Conservation (phyloP, 1,140 invertebrate species). For the Theocolax elegans region DNA sequence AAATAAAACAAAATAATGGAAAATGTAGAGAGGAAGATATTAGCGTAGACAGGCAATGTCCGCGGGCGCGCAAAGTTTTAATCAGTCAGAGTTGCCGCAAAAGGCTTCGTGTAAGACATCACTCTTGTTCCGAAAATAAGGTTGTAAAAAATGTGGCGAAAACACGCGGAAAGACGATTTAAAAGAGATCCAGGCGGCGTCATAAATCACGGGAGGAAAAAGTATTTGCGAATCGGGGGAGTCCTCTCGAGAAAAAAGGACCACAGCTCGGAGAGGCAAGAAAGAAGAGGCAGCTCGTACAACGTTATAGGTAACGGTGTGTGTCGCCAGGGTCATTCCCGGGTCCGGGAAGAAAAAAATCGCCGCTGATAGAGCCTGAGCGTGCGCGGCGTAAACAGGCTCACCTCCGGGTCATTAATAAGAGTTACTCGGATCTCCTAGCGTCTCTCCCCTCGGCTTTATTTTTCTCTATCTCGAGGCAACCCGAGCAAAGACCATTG, state of each 20-base stretch:
- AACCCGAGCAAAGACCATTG: not conserved
- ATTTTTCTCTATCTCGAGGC: slow-evolving; percentile 20
- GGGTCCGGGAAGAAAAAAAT: slow-evolving; percentile 10
- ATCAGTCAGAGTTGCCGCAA: too few relatives aligned
- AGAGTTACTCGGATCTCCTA: slow-evolving; percentile 42
- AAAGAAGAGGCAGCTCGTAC: not conserved
- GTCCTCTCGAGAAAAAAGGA: too few relatives aligned
- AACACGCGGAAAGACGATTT: slow-evolving; percentile 3
- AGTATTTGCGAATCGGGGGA: slow-evolving; percentile 9
- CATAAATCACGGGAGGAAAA: slow-evolving; percentile 30
- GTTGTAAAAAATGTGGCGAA: not conserved
- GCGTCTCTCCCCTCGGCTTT: slow-evolving; percentile 14
- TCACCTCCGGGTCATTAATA: slow-evolving; percentile 47
- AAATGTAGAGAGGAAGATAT: too few relatives aligned
- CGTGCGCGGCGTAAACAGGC: slow-evolving; percentile 34
- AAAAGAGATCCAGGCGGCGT: slow-evolving; percentile 26
- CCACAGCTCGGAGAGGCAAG: not conserved
- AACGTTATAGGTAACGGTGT: not conserved
- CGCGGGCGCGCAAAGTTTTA: too few relatives aligned
- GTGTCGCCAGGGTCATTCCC: not conserved
- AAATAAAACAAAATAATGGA: too few relatives aligned
- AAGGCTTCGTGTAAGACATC: too few relatives aligned
- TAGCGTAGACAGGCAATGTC: too few relatives aligned
- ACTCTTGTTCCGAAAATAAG: too few relatives aligned
- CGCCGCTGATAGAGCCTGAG: not conserved